Evolutionary conservation across 2,113 vertebrate species (phyloP), one percentile per base, ranked within the genome.

Genomic region (Pseudopipra pipra): DNA sequence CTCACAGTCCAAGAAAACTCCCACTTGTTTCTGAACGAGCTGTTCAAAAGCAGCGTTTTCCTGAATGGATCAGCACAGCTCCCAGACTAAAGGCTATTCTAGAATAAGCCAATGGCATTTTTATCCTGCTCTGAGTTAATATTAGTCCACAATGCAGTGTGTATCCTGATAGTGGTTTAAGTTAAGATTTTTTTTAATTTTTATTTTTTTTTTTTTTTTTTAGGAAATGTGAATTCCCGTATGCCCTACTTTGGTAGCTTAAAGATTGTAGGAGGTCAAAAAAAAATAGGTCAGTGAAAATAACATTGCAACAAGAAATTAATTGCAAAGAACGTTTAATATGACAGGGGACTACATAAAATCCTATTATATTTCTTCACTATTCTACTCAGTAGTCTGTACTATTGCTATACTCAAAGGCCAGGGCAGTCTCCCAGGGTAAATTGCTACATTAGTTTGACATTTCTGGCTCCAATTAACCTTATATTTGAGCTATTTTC

Each of bases 381-480:
- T 94, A 96, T 97, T 94, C 96, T 97, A 98, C 97, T 97, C 93
- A 93, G 59, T 96, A 94, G 95, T 97, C 97, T 62, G 93, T 96
- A 95, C 97, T 76, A 96, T 93, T 97, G 98, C 98, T 97, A 96
- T 96, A 97, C 97, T 97, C 98, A 98, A 98, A 98, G 98, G 98
- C 98, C 98, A 98, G 97, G 97, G 96, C 97, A 97, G 98, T 98
- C 98, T 99, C 98, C 97, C 97, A 91, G 97, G 83, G 98, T 98
- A 98, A 98, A 98, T 98, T 98, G 98, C 97, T 98, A 98, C 98
- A 98, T 98, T 98, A 97, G 98, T 98, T 98, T 98, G 98, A 98
- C 98, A 98, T 98, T 98, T 98, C 98, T 98, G 98, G 97, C 98
- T 98, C 97, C 98, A 98, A 99, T 99, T 99, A 98, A 99, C 98